Evolutionary conservation across 2,888 invertebrate species (phyloP).

Genomic region (Amblyteles armatorius): DNA sequence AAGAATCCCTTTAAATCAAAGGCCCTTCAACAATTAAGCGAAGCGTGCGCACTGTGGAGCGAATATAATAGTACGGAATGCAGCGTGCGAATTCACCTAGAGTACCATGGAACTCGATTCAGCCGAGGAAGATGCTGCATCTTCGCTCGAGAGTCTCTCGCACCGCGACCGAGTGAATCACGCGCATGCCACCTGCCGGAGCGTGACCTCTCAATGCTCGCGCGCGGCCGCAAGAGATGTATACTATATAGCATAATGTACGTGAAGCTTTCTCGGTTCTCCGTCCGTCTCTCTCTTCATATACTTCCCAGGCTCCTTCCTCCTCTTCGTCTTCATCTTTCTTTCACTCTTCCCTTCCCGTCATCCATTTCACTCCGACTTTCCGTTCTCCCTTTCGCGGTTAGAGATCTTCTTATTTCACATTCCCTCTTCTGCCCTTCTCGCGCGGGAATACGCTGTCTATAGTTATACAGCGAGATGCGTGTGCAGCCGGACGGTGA

Average conservation of each 20-base stretch:
- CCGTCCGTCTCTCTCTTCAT: constrained; percentile 56
- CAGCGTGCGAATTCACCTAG: constrained; percentile 57
- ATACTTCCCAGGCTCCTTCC: constrained; percentile 38
- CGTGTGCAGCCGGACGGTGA: not conserved
- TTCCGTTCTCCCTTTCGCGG: constrained; percentile 28
- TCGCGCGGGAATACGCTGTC: not conserved
- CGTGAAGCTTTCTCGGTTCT: constrained; percentile 61
- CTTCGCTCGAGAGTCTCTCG: constrained; percentile 56
- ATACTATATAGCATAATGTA: constrained; percentile 61
- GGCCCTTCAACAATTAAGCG: constrained; percentile 77
- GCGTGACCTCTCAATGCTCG: constrained; percentile 81
- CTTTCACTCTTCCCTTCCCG: not conserved
- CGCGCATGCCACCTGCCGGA: constrained; percentile 82
- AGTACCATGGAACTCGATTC: constrained; percentile 18
- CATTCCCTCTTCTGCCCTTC: constrained; percentile 2
- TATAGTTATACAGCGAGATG: not conserved
- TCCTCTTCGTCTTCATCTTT: constrained; percentile 23
- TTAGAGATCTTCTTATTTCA: constrained; percentile 29
- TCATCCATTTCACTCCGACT: constrained; percentile 50
- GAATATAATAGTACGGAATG: constrained; percentile 74
- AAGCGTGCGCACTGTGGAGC: constrained; percentile 64
- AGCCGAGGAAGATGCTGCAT: constrained; percentile 50
- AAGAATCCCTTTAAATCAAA: constrained; percentile 72
- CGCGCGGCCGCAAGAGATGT: constrained; percentile 62
- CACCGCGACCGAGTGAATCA: constrained; percentile 78